These are phyloP conservation scores for Drosophila dunni DNA, from an alignment of 1,140 invertebrate species.

Conservation along the genomic window DNA sequence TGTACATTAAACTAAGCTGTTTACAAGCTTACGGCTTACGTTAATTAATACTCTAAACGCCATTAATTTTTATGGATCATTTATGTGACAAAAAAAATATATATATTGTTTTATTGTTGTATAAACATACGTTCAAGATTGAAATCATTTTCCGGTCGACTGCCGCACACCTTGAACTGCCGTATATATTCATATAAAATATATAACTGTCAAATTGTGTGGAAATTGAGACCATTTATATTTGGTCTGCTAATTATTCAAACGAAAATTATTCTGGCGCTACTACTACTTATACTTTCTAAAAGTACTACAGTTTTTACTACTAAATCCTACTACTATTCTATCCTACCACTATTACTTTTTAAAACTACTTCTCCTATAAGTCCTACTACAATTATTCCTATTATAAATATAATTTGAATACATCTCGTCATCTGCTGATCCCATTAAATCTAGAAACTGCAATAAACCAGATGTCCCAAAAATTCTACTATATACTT, in stretches of 20 bases:
- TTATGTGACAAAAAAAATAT: conserved; percentile 13
- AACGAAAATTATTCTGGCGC: background rate
- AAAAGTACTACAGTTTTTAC: no score
- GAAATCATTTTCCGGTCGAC: conserved; percentile 28
- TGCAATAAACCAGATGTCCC: background rate
- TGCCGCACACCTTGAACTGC: background rate
- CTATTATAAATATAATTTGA: background rate
- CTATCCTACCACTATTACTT: no score
- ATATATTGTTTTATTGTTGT: background rate
- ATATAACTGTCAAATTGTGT: background rate
- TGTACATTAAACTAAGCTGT: no score
- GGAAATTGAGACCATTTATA: background rate
- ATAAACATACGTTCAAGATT: background rate
- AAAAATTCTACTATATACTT: background rate
- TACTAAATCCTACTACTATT: no score
- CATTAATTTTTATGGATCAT: conserved; percentile 1
- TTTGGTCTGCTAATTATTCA: background rate
- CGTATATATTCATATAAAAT: conserved; percentile 4
- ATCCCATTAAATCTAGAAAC: no score
- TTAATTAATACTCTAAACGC: background rate
- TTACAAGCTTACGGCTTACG: no score
- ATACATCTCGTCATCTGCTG: background rate
- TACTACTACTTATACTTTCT: no score
- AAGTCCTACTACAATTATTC: no score
- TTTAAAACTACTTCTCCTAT: no score